Evolutionary conservation across 1,140 invertebrate genomes (phyloP).

Genomic region (Euwallacea fornicatus): DNA sequence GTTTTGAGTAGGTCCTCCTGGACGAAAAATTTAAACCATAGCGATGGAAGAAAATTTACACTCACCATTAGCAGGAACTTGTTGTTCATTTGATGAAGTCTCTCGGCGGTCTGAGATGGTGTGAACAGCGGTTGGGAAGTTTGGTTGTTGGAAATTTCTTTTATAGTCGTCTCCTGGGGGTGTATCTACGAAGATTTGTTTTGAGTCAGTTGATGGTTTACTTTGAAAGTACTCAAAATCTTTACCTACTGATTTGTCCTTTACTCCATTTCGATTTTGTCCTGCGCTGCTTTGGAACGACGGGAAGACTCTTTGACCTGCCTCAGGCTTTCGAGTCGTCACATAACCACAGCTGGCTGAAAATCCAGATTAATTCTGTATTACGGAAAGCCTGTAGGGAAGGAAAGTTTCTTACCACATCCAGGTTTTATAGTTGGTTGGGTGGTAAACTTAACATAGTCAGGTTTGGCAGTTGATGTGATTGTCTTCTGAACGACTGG

Average conservation of each 20-base stretch:
- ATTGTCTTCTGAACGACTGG: not conserved
- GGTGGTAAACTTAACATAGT: conserved; percentile 45
- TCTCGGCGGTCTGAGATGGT: not conserved
- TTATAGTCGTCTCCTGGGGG: too few species aligned
- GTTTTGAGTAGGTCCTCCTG: not conserved
- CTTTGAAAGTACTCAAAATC: too few species aligned
- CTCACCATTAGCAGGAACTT: conserved; percentile 10
- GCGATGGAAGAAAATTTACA: not conserved
- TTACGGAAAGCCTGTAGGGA: not conserved
- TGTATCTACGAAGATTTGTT: too few species aligned
- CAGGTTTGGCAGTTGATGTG: conserved; percentile 13
- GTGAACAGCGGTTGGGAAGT: too few species aligned
- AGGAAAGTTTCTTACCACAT: conserved; percentile 39
- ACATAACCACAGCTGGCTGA: conserved; percentile 47
- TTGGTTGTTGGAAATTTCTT: too few species aligned
- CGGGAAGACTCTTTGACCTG: conserved; percentile 16
- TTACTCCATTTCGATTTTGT: too few species aligned
- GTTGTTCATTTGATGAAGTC: not conserved
- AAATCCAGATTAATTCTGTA: conserved; percentile 1
- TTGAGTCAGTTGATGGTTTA: too few species aligned
- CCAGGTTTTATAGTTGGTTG: conserved; percentile 50
- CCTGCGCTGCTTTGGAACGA: too few species aligned
- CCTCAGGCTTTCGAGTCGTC: conserved; percentile 41
- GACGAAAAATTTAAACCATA: not conserved
- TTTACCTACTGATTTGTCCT: too few species aligned